Evolutionary conservation across 1,140 invertebrate species (phyloP).

Genomic region (Trachymyrmex cornetzi): DNA sequence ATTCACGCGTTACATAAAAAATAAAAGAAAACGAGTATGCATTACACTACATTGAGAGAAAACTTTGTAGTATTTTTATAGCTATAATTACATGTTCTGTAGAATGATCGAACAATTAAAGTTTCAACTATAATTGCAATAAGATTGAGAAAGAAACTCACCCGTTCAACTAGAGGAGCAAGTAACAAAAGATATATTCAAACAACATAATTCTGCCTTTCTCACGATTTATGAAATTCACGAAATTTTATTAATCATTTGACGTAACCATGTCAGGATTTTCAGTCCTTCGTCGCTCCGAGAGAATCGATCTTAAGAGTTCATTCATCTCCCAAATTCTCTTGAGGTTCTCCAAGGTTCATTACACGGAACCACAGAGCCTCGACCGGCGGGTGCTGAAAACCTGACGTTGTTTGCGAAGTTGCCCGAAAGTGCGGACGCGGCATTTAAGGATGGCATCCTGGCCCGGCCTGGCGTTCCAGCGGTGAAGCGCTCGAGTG

Average conservation of each 20-base stretch:
- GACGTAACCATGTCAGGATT: background rate
- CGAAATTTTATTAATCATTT: background rate
- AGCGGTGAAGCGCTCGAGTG: background rate
- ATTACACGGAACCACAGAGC: conserved; percentile 21
- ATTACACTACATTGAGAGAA: too few relatives aligned
- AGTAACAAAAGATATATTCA: too few relatives aligned
- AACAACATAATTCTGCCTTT: too few relatives aligned
- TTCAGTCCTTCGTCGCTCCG: background rate
- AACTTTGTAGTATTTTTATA: too few relatives aligned
- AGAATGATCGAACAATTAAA: too few relatives aligned
- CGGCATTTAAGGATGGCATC: conserved; percentile 54
- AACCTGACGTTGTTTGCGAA: conserved; percentile 58
- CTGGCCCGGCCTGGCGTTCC: background rate
- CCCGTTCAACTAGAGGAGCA: too few relatives aligned
- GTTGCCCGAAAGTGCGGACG: conserved; percentile 52
- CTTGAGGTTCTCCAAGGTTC: conserved; percentile 40
- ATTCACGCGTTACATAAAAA: background rate
- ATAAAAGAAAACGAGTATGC: background rate
- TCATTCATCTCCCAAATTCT: conserved; percentile 42
- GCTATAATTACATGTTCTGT: too few relatives aligned
- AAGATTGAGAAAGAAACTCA: too few relatives aligned
- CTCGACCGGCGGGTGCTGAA: conserved; percentile 42
- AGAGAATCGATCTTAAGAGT: conserved; percentile 26
- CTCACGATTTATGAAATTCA: background rate
- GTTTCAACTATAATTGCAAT: too few relatives aligned